Percentiles rank a stretch among this genome's conserved stretches.
These are phyloP conservation scores for Aurelia aurita DNA, from an alignment of 30 jellyfish, hydroid and myxozoan species.

Conservation along the genomic window DNA sequence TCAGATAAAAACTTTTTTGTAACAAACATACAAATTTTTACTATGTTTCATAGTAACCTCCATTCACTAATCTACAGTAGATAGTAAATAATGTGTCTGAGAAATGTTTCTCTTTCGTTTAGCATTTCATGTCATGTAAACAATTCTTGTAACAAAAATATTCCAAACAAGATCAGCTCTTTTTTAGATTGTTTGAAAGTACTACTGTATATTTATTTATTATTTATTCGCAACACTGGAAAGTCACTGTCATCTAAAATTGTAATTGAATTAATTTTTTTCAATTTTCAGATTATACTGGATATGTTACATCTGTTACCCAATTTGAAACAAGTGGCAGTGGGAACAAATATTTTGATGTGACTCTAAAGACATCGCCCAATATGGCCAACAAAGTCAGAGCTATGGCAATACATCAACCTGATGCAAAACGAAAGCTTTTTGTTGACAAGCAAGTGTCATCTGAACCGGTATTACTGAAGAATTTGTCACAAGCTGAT, in stretches of 20 bases:
- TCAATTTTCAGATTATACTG: neutral
- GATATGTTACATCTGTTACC: neutral
- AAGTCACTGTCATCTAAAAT: neutral
- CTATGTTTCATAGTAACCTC: too few relatives aligned
- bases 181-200: too few relatives aligned
- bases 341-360: neutral
- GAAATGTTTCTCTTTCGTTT: too few relatives aligned
- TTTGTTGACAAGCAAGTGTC: neutral
- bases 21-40: too few relatives aligned
- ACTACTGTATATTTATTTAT: too few relatives aligned
- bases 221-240: too few relatives aligned
- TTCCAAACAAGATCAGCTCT: too few relatives aligned
- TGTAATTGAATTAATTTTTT: neutral
- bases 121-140: too few relatives aligned
- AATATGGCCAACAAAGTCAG: neutral
- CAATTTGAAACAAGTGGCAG: neutral
- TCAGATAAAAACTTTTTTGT: too few relatives aligned
- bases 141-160: too few relatives aligned
- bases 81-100: too few relatives aligned
- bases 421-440: neutral
- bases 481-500: neutral
- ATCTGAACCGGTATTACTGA: neutral
- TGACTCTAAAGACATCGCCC: neutral
- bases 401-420: neutral
- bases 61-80: too few relatives aligned